A percentile compares a stretch with the other conserved stretches of the same genome.
These are phyloP conservation scores for Trissolcus japonicus DNA, from an alignment of 2,888 invertebrate species.

Conservation along the genomic window DNA sequence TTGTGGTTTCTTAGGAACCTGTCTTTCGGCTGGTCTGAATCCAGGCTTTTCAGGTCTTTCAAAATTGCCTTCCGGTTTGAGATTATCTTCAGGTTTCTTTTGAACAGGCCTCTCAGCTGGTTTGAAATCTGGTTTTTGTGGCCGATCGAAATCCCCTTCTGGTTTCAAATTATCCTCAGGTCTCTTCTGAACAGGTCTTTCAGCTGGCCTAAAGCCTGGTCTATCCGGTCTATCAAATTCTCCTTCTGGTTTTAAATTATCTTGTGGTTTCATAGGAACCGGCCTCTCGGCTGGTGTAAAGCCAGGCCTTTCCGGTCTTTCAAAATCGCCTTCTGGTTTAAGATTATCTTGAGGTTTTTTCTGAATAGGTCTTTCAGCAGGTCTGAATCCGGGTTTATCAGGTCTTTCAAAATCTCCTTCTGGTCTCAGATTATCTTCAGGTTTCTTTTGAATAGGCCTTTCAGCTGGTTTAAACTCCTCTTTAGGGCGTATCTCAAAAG, in stretches of 20 bases:
- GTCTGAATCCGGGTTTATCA: constrained; percentile 78
- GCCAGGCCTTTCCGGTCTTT: constrained; percentile 74
- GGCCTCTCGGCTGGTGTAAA: constrained; percentile 63
- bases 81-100: constrained; percentile 72
- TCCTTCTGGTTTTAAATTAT: constrained; percentile 74
- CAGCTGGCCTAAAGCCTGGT: too few species aligned
- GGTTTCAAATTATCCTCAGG: constrained; percentile 76
- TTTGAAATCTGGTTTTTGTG: constrained; percentile 76
- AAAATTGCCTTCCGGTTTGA: constrained; percentile 73
- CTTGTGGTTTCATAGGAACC: constrained; percentile 69
- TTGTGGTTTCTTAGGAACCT: constrained; percentile 64
- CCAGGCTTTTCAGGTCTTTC: constrained; percentile 5
- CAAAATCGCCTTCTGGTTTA: constrained; percentile 74
- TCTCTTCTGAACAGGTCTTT: too few species aligned
- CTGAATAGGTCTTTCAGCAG: constrained; percentile 77
- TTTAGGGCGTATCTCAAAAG: constrained; percentile 6
- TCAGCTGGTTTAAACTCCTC: constrained; percentile 72
- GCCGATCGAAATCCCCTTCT: constrained; percentile 70
- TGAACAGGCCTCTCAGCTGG: constrained; percentile 66
- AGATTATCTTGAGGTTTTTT: constrained; percentile 52
- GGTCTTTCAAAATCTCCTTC: constrained; percentile 72
- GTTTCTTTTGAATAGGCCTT: constrained; percentile 61
- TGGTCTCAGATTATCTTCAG: constrained; percentile 70
- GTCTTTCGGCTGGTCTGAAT: constrained; percentile 68
- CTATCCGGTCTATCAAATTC: constrained; percentile 60